phyloP scores from a whole-genome alignment of 2,888 invertebrate species.

The Scrobipalpa costella region DNA sequence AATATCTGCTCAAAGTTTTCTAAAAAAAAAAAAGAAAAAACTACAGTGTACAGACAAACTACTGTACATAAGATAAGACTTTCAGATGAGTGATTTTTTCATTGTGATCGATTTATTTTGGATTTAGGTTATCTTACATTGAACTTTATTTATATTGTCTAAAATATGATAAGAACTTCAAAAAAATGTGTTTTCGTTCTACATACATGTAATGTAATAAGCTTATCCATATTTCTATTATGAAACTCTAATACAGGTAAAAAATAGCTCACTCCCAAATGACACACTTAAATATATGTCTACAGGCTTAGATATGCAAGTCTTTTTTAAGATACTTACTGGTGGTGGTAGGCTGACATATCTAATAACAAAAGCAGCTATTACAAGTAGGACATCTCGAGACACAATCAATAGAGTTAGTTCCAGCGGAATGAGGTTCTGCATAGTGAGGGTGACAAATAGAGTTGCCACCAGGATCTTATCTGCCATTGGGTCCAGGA shows the following conservation, averaged over 20 bases:
- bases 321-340: slow-evolving; percentile 76
- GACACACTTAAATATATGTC: too few relatives aligned
- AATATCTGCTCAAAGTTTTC: slow-evolving; percentile 93
- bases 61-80: too few relatives aligned
- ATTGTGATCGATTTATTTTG: not conserved
- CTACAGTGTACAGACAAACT: too few relatives aligned
- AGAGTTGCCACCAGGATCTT: slow-evolving; percentile 95
- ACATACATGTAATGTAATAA: not conserved
- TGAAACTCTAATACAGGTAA: too few relatives aligned
- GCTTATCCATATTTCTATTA: too few relatives aligned
- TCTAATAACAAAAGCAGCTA: slow-evolving; percentile 93
- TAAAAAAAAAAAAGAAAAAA: slow-evolving; percentile 64
- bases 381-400: slow-evolving; percentile 90
- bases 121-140: not conserved
- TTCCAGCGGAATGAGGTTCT: slow-evolving; percentile 90
- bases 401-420: slow-evolving; percentile 91
- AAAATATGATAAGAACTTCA: not conserved
- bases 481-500: slow-evolving; percentile 98
- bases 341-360: slow-evolving; percentile 94
- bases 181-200: not conserved
- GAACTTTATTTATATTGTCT: not conserved
- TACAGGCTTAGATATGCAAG: too few relatives aligned
- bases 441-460: slow-evolving; percentile 92
- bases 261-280: too few relatives aligned
- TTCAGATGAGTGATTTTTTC: not conserved